These are phyloP conservation scores for Actinia tenebrosa DNA, from an alignment of 64 coral and sea anemone genomes.

Conservation along the genomic window DNA sequence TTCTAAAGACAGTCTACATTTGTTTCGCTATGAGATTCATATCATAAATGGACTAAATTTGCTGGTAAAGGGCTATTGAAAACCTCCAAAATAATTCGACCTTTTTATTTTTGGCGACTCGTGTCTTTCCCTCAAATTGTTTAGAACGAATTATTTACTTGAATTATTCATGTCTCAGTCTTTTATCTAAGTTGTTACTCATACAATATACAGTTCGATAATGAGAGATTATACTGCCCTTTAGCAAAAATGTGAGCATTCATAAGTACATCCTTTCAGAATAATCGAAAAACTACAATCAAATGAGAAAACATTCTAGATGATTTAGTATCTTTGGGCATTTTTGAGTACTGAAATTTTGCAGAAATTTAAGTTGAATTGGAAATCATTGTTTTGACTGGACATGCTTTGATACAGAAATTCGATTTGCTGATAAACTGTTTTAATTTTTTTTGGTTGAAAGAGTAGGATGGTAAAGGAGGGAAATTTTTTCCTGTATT, in stretches of 20 bases:
- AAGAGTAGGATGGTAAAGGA: too few species aligned
- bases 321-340: neutral
- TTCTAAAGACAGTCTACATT: neutral
- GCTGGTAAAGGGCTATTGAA: neutral
- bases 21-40: neutral
- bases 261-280: neutral
- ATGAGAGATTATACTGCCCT: neutral
- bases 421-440: too few species aligned
- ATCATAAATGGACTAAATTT: neutral
- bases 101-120: neutral
- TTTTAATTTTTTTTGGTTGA: too few species aligned
- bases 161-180: neutral
- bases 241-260: neutral
- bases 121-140: neutral
- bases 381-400: too few species aligned
- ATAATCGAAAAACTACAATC: neutral
- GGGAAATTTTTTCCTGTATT: too few species aligned
- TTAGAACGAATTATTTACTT: neutral
- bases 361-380: neutral
- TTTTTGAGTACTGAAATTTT: neutral
- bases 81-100: neutral
- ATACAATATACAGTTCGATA: too few species aligned
- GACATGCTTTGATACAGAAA: too few species aligned
- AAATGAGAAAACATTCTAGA: neutral
- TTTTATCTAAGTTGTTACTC: neutral